Percentiles rank a stretch among this genome's conserved stretches.
Conservation (phyloP, 2,113 vertebrate species). For the Pachycephala philippinensis region DNA sequence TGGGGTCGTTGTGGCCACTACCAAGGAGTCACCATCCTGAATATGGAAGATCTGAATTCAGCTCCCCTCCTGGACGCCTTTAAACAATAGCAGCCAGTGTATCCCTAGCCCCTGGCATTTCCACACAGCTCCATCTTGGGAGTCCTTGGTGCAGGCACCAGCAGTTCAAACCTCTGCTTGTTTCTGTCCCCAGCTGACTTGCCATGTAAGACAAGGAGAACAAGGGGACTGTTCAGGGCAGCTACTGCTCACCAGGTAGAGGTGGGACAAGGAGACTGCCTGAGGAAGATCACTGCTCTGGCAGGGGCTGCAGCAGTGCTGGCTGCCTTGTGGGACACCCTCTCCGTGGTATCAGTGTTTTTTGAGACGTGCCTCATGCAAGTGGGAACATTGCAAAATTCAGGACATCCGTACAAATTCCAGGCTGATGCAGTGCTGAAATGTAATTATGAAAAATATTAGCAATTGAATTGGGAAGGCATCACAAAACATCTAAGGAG, state of each 20-base stretch:
- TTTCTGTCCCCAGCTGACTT: background rate
- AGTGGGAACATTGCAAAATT: background rate
- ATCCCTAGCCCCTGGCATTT: background rate
- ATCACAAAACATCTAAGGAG: background rate
- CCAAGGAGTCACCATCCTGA: background rate
- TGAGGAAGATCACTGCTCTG: slow-evolving; percentile 57
- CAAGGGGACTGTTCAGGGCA: background rate
- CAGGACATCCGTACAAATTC: background rate
- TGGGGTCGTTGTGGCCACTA: background rate
- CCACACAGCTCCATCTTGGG: background rate
- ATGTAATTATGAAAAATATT: background rate
- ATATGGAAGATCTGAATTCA: background rate
- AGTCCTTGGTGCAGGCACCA: background rate
- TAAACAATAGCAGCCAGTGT: background rate
- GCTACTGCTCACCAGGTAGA: rapidly evolving
- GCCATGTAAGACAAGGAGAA: background rate
- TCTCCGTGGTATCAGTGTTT: slow-evolving; percentile 56
- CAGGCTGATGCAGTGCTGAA: background rate
- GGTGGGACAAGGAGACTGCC: background rate
- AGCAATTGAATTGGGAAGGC: background rate
- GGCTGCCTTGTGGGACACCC: slow-evolving; percentile 63
- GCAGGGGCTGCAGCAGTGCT: slow-evolving; percentile 52
- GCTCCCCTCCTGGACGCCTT: background rate
- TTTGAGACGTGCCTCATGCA: background rate
- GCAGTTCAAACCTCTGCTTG: background rate